Evolutionary conservation across 1,140 invertebrate genomes (phyloP).

Genomic region (Glomeris maerens): DNA sequence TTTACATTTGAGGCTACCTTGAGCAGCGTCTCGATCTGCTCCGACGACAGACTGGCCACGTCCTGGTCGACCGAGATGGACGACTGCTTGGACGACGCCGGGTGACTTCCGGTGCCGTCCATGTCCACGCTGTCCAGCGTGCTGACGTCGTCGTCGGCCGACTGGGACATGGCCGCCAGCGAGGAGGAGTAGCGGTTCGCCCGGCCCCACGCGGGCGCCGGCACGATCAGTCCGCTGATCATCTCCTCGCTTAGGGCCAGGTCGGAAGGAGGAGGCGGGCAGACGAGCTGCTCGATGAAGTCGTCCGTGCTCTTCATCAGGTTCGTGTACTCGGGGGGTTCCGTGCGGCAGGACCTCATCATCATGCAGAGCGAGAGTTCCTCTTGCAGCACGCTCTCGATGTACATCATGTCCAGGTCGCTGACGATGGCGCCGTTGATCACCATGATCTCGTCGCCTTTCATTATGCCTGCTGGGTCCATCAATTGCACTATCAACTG

Average conservation of each 20-base stretch:
- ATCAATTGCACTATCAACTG: no score
- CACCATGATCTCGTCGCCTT: conserved; percentile 95
- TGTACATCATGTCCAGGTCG: conserved; percentile 98
- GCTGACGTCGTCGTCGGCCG: no score
- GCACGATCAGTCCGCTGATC: conserved; percentile 88
- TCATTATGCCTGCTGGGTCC: conserved; percentile 93
- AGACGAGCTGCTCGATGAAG: conserved; percentile 88
- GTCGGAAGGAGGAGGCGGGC: conserved; percentile 78
- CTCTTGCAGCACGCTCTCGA: conserved; percentile 84
- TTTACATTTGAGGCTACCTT: no score
- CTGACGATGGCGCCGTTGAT: conserved; percentile 95
- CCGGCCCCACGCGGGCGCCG: conserved; percentile 71
- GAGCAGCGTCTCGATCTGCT: conserved; percentile 31
- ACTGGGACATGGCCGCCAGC: neutral
- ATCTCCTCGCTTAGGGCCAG: conserved; percentile 87
- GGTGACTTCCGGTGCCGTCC: neutral
- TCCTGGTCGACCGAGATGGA: conserved; percentile 10
- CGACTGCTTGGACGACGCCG: neutral
- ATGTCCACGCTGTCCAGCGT: neutral
- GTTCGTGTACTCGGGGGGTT: conserved; percentile 72
- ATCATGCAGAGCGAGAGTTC: conserved; percentile 91
- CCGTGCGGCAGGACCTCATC: conserved; percentile 88
- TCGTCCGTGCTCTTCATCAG: conserved; percentile 70
- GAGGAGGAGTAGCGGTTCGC: neutral
- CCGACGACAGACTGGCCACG: conserved; percentile 19